Evolutionary conservation across 1,140 invertebrate genomes (phyloP).

Genomic region (Amyelois transitella): DNA sequence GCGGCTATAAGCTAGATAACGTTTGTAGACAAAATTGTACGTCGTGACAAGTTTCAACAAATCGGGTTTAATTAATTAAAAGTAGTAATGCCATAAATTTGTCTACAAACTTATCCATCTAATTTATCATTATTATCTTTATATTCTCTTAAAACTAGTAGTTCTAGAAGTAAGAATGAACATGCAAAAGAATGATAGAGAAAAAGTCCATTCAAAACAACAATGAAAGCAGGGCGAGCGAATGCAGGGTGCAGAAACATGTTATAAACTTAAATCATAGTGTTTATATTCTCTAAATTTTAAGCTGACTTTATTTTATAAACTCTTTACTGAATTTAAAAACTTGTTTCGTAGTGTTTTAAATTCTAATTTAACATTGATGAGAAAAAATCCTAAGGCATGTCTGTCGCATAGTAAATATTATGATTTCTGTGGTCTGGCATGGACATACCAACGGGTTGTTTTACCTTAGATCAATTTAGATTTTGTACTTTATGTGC

Average conservation of each 20-base stretch:
- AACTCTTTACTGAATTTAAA: not conserved
- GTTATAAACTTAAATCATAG: too few species aligned
- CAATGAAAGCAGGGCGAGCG: slow-evolving; percentile 45
- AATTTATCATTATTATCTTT: not conserved
- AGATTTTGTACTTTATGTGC: too few species aligned
- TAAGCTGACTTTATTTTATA: too few species aligned
- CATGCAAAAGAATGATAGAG: slow-evolving; percentile 32
- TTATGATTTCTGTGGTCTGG: too few species aligned
- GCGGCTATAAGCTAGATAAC: slow-evolving; percentile 36
- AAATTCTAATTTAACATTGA: too few species aligned
- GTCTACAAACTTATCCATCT: not conserved
- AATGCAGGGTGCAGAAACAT: slow-evolving; percentile 29
- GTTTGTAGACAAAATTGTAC: slow-evolving; percentile 28
- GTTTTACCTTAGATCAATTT: too few species aligned
- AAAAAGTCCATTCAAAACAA: slow-evolving; percentile 29
- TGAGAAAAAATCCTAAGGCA: too few species aligned
- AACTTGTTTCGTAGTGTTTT: too few species aligned
- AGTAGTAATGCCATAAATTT: too few species aligned
- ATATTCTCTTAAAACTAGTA: slow-evolving; percentile 6
- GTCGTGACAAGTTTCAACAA: not conserved
- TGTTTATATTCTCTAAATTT: too few species aligned
- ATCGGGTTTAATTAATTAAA: not conserved
- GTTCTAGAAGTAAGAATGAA: slow-evolving; percentile 16
- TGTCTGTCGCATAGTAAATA: too few species aligned
- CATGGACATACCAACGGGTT: too few species aligned